Base-by-base conservation (phyloP, 2,797 vertebrate genomes). In the Ctenosaura bakeri region DNA sequence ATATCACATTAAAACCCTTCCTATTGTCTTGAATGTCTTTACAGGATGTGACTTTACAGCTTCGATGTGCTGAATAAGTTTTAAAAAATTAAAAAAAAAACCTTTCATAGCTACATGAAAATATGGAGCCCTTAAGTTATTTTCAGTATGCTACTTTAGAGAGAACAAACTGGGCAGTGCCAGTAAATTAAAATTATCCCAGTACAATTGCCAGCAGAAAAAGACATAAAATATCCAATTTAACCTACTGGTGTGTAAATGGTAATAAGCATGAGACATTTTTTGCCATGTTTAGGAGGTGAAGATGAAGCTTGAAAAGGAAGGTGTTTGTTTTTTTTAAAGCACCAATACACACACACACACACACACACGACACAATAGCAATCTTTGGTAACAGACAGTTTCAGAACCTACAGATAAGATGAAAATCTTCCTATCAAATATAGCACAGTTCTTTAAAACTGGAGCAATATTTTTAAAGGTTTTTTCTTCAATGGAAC, bases 11-110 rank as follows among this genome's bases (percentile, higher is more conserved):
- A 93, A 71, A 93, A 73, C 59, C 62, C 80, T 80, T 2, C 22
- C 13, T 91, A 26, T 92, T 91, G 77, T 91, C 80, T 93, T 79
- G 86, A 85, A 88, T 90, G 84, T 14, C 64, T 56, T 89, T 89
- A 88, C 81, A 92, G 69, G 77, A 56, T 81, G 16, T 64, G 56
- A 56, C 32, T 91, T 87, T 52, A 56, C 69, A 50, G 54, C 29
- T 90, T 87, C 8, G 7, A 91, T 42, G 76, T 90, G 56, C 74
- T 91, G 69, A 85, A 92, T 16, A 2, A 3, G 16, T 89, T 35
- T 3, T 3, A 46, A 46, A 46, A 46, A 46, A 46, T 46, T 62
- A 6, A 90, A 89, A 91, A 88, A 69, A 59, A 12, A 16, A 13
- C 7, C 29, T 6, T 90, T 93, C 42, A 18, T 0, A 89, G 12